phyloP scores from a whole-genome alignment of 1,140 invertebrate genomes.

The Drosophila quadrilineata region DNA sequence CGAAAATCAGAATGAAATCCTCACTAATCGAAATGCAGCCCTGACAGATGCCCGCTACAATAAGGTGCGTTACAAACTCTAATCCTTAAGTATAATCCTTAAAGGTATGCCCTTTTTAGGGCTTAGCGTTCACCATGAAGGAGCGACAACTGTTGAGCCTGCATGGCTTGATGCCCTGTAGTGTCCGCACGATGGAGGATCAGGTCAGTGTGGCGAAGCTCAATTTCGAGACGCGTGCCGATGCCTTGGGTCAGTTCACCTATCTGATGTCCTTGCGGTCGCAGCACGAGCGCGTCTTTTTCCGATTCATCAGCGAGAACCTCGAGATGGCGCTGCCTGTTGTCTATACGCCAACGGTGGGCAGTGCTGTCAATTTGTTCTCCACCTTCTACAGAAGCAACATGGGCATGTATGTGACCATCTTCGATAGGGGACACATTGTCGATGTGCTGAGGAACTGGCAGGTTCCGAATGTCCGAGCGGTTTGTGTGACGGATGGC shows the following conservation, averaged over 20 bases:
- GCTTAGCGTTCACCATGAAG: conserved; percentile 33
- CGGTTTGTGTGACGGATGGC: conserved; percentile 97
- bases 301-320: conserved; percentile 93
- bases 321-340: conserved; percentile 92
- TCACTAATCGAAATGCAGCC: background rate
- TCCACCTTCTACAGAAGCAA: conserved; percentile 82
- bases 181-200: conserved; percentile 92
- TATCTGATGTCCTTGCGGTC: conserved; percentile 91
- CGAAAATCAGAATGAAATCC: too few species aligned
- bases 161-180: conserved; percentile 90
- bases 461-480: conserved; percentile 87
- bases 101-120: conserved; percentile 12
- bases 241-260: conserved; percentile 92
- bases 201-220: conserved; percentile 89
- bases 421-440: conserved; percentile 96
- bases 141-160: conserved; percentile 81
- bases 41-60: background rate
- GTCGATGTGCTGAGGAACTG: conserved; percentile 86
- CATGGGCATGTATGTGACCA: conserved; percentile 96
- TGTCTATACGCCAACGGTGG: conserved; percentile 81
- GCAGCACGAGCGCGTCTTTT: conserved; percentile 96
- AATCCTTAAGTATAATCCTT: background rate
- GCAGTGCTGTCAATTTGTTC: conserved; percentile 87
- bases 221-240: conserved; percentile 88
- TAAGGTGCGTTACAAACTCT: background rate